These are phyloP conservation scores for Apis cerana DNA, from an alignment of 1,140 invertebrate species.

Conservation along the genomic window DNA sequence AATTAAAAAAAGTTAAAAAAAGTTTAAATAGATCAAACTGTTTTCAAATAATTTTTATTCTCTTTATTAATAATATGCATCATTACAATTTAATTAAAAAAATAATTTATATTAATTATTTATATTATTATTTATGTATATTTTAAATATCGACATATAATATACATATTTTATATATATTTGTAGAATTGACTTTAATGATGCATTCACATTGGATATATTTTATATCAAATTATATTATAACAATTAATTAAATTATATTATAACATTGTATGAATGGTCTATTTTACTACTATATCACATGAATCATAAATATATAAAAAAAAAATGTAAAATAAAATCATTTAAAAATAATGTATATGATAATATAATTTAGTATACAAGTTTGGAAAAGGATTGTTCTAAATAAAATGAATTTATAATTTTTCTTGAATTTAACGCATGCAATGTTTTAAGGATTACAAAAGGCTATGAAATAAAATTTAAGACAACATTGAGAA, in stretches of 20 bases:
- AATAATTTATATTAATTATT: background rate
- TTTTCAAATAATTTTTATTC: background rate
- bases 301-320: conserved; percentile 9
- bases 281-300: conserved; percentile 11
- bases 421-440: background rate
- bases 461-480: conserved; percentile 36
- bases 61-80: background rate
- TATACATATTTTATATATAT: conserved; percentile 1
- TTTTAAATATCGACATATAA: background rate
- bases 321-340: background rate
- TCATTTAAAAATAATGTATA: conserved; percentile 10
- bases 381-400: background rate
- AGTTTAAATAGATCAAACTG: background rate
- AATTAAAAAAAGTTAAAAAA: background rate
- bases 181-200: conserved; percentile 1
- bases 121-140: background rate
- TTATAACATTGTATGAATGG: background rate
- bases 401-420: background rate
- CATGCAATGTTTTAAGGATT: background rate
- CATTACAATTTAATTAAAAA: conserved; percentile 3
- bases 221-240: conserved; percentile 10
- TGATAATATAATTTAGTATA: background rate
- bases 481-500: conserved; percentile 50
- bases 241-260: conserved; percentile 15
- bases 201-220: conserved; percentile 8